Evolutionary conservation across 1,140 invertebrate species (phyloP).

Genomic region (Drosophila busckii): DNA sequence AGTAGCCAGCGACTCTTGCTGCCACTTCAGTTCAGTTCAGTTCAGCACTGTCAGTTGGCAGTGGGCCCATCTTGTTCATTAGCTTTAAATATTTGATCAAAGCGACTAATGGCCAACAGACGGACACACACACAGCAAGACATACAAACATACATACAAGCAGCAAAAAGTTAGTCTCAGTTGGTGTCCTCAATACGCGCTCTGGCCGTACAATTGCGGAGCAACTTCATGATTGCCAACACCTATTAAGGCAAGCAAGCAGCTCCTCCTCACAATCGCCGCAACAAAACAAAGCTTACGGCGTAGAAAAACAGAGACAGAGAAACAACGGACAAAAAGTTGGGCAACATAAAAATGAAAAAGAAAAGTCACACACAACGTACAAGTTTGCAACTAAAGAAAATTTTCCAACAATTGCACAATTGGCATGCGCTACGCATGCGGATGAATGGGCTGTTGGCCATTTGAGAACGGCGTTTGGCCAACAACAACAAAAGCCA

Average conservation of each 20-base stretch:
- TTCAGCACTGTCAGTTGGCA: slow-evolving; percentile 31
- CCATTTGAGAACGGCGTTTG: slow-evolving; percentile 31
- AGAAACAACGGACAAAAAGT: background rate
- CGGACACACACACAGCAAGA: slow-evolving; percentile 7
- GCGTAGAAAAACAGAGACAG: slow-evolving; percentile 2
- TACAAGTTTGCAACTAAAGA: slow-evolving; percentile 58
- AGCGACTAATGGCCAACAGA: slow-evolving; percentile 49
- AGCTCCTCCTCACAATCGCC: slow-evolving; percentile 1
- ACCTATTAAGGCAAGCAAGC: slow-evolving; percentile 55
- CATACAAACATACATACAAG: slow-evolving; percentile 1
- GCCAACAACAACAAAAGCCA: slow-evolving; percentile 27
- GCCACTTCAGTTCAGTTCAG: slow-evolving; percentile 7
- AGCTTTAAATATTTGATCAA: slow-evolving; percentile 71
- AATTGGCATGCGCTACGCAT: slow-evolving; percentile 63
- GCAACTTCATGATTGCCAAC: slow-evolving; percentile 58
- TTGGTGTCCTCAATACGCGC: slow-evolving; percentile 25
- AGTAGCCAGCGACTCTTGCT: slow-evolving; percentile 10
- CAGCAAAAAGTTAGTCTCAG: slow-evolving; percentile 8
- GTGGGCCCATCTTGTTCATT: slow-evolving; percentile 54
- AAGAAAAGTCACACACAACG: slow-evolving; percentile 46
- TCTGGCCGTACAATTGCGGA: slow-evolving; percentile 19
- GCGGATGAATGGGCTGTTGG: slow-evolving; percentile 48
- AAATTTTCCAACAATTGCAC: slow-evolving; percentile 69
- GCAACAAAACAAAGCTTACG: slow-evolving; percentile 45
- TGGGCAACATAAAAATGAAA: slow-evolving; percentile 1